phyloP scores from a whole-genome alignment of 2,113 vertebrate genomes.

The Calidris pugnax region DNA sequence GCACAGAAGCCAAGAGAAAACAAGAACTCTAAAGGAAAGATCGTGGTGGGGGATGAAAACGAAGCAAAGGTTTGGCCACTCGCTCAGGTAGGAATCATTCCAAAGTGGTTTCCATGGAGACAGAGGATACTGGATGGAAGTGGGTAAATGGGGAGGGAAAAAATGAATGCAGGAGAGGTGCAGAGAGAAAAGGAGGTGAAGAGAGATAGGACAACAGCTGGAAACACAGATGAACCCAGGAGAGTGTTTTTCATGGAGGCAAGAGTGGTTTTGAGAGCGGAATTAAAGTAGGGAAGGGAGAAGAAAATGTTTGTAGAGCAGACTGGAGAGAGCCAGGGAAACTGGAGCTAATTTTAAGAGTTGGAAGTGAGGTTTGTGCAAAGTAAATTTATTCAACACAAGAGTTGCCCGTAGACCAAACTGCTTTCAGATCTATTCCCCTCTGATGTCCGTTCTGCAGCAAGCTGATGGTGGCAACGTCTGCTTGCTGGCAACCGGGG shows the following conservation, averaged over 20 bases:
- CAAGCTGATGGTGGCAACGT: not conserved
- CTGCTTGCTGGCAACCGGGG: not conserved
- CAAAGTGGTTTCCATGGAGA: not conserved
- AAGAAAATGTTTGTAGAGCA: not conserved
- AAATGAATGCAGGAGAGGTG: not conserved
- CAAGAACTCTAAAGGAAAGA: not conserved
- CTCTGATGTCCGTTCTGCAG: not conserved
- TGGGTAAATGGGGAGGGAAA: not conserved
- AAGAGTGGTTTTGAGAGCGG: not conserved
- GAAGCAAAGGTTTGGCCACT: not conserved
- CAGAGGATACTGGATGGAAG: not conserved
- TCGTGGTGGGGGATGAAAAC: not conserved
- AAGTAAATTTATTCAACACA: not conserved
- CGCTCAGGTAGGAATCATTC: not conserved
- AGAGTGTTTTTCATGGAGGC: not conserved
- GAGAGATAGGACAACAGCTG: not conserved
- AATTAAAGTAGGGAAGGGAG: not conserved
- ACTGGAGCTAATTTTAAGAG: not conserved
- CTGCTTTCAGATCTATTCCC: not conserved
- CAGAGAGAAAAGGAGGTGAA: not conserved
- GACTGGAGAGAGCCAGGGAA: not conserved
- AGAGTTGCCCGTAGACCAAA: not conserved
- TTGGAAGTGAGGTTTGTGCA: not conserved
- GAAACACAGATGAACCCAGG: not conserved
- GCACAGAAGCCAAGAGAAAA: not conserved